Base-by-base conservation (phyloP, 1,140 invertebrate species). In the Cotesia glomerata region DNA sequence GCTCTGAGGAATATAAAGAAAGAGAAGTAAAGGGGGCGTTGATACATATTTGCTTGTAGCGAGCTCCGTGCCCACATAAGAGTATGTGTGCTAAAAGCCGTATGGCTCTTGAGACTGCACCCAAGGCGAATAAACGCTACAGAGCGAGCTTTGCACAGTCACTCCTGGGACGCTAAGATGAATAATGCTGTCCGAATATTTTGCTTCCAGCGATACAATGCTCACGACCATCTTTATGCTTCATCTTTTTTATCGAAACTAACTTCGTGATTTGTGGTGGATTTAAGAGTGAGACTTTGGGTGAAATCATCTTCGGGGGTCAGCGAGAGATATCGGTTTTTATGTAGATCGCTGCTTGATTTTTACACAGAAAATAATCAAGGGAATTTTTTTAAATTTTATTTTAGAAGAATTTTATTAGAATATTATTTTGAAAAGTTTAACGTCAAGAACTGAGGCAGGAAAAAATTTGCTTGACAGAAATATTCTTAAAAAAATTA, bases 31-130 rank as follows among this genome's bases (percentile, higher is more conserved):
- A 54, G 13, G 39, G 45, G 45, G 65, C 65, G 51, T 67, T 54
- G 51, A 67, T 67, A 67, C 65, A 67, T 67, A 67, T 67, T 67
- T 67, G 51, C 65, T 62, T 62, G 45, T 4, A 64, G 32, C 39
- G 11, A 45, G 39, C 7, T 45, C 11, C 11, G 39, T 45, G 39
- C 11, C 7, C 36, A 35, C 9, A 7, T 64, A 14, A 39, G 32
- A 2, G 16, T 5, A 13, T 45, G 11, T 39, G 32, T 64, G 62
- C 11, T 5, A 8, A 32, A 32, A 11, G 51, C 14, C 16, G 62
- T 45, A 36, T 64, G 14, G 52, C 65, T 67, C 16, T 54, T 56
- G 26, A 67, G 65, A 52, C 65, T 51, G 51, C 39, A 67, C 65
- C 65, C 32, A 67, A 54, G 65, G 65, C 65, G 65, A 67, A 67